These are phyloP conservation scores for Furnarius figulus DNA, from an alignment of 2,113 vertebrate genomes.

Conservation along the genomic window DNA sequence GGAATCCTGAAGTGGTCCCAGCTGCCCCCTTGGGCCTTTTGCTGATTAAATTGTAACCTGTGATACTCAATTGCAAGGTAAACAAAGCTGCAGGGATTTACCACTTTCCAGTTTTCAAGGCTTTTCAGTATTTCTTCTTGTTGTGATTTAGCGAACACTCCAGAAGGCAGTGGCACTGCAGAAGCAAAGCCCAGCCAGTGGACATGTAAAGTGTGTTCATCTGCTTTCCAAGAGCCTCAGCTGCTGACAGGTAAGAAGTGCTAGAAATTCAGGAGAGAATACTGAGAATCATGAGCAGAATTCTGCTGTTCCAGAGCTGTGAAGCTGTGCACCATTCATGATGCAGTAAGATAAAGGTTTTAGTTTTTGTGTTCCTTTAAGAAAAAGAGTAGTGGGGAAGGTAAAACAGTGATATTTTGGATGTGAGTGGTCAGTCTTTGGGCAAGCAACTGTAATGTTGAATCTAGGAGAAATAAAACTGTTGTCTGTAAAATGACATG, in stretches of 20 bases:
- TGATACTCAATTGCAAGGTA: neutral
- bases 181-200: slow-evolving; percentile 74
- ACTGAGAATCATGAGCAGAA: neutral
- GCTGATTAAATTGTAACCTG: neutral
- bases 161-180: slow-evolving; percentile 52
- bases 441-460: neutral
- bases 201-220: slow-evolving; percentile 78
- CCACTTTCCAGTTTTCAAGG: neutral
- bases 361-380: neutral
- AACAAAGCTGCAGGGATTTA: neutral
- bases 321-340: neutral
- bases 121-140: neutral
- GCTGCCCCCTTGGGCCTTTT: neutral
- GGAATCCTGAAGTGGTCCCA: neutral
- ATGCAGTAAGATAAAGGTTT: neutral
- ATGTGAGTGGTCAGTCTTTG: neutral
- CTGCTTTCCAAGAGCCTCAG: slow-evolving; percentile 75
- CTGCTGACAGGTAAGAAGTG: slow-evolving; percentile 77
- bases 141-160: slow-evolving; percentile 39
- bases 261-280: neutral
- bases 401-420: neutral
- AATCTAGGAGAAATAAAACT: neutral
- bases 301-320: neutral
- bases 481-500: neutral
- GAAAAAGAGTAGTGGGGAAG: neutral